These are phyloP conservation scores for Chaetodon trifascialis DNA, from an alignment of 2,113 vertebrate species.

Conservation along the genomic window DNA sequence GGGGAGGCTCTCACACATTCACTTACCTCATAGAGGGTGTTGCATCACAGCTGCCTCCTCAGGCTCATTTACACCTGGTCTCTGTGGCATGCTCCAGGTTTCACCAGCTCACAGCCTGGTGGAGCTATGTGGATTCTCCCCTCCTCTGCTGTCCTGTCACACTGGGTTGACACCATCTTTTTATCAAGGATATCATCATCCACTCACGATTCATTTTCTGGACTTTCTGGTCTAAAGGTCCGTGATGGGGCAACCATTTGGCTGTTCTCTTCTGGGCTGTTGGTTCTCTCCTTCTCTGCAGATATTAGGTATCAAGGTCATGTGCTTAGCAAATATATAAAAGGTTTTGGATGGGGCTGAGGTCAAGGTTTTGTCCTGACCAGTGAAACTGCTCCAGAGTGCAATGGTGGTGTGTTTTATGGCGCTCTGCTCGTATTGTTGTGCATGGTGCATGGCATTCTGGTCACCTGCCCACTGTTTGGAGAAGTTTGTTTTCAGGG, in stretches of 20 bases:
- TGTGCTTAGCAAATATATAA: no score
- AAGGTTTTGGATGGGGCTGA: no score
- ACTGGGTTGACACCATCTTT: neutral
- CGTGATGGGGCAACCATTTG: neutral
- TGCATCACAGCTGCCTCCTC: constrained; percentile 9
- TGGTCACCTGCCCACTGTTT: no score
- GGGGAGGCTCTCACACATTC: constrained; percentile 7
- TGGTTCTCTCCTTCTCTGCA: neutral
- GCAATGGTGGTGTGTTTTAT: neutral
- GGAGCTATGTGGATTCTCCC: neutral
- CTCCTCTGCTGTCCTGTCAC: neutral
- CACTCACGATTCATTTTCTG: neutral
- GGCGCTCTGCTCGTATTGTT: no score
- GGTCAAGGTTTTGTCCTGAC: neutral
- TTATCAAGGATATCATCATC: neutral
- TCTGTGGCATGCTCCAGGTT: neutral
- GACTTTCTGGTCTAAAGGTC: neutral
- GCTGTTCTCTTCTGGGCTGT: neutral
- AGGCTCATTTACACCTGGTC: neutral
- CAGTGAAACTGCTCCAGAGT: neutral
- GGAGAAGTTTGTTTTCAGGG: no score
- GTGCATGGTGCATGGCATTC: no score
- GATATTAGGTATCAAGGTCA: neutral
- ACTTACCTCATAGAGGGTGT: neutral
- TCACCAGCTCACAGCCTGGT: no score